Base-by-base conservation (phyloP, 2,888 invertebrate species). In the Sussaba pulchella region DNA sequence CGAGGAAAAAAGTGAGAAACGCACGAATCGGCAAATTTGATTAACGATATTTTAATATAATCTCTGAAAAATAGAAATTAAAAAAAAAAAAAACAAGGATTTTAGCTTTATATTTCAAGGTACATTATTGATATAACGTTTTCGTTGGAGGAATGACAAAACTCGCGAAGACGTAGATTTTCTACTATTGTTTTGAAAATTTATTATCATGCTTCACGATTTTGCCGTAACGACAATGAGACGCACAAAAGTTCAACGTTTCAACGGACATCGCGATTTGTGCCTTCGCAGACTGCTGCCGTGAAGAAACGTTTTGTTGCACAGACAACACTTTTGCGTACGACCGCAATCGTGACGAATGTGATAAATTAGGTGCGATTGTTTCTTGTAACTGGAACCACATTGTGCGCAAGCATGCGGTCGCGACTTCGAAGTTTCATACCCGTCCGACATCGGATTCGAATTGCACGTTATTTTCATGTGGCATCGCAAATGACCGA, bases 341-440 rank as follows among this genome's bases (percentile, higher is more conserved):
- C 85, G 85, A 5, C 89, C 88, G 71, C 88, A 89, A 47, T 90
- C 89, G 79, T 88, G 88, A 39, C 88, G 86, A 14, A 87, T 80
- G 73, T 91, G 90, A 79, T 86, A 87, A 61, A 82, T 77, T n/a
- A 90, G 79, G 61, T 85, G 85, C 9, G 85, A 83, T 26, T 87
- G 85, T 57, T 86, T 85, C n/a, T 83, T 82, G 78, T 89, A 90
- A 52, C 85, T 82, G 5, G 87, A 82, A 14, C 89, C 88, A 73
- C 90, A 90, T 4, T 83, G 81, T 0, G 71, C 64, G 67, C 90
- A 90, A 5, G 82, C 75, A 64, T 85, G 87, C 1, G 87, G 88
- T 59, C 87, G 84, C 8, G 59, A 76, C 10, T 70, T 83, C 6
- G 82, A 83, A 0, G 83, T 21, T 14, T 79, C 85, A 70, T 86